Evolutionary conservation across 2,113 vertebrate species (phyloP).

Genomic region (Todiramphus chloris): DNA sequence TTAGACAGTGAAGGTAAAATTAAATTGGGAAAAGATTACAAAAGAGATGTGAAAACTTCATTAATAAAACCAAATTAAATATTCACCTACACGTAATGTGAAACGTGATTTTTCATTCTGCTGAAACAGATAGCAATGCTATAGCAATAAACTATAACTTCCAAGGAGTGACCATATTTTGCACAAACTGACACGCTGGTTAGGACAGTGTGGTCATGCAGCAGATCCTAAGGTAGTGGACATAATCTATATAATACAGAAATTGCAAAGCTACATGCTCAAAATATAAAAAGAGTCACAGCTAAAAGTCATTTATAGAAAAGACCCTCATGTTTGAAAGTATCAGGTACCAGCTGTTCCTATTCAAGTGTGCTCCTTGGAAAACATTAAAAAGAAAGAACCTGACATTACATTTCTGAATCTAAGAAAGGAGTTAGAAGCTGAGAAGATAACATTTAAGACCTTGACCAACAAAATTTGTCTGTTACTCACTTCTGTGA

Average conservation of each 20-base stretch:
- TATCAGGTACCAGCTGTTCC: not conserved
- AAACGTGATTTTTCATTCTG: not conserved
- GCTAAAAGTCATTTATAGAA: not conserved
- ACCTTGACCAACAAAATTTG: not conserved
- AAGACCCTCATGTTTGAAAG: not conserved
- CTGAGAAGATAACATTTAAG: not conserved
- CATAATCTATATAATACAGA: not conserved
- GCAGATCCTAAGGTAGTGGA: not conserved
- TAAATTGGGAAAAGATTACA: not conserved
- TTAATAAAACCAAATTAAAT: slow-evolving; percentile 10
- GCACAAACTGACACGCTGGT: not conserved
- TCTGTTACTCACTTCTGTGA: not conserved
- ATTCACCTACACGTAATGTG: not conserved
- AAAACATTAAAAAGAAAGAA: not conserved
- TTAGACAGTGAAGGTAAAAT: slow-evolving; percentile 20
- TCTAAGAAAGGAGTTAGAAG: not conserved
- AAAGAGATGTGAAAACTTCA: slow-evolving; percentile 8
- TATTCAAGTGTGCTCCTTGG: not conserved
- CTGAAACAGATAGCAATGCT: not conserved
- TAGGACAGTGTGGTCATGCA: not conserved
- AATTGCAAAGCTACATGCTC: not conserved
- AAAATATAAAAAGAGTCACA: not conserved
- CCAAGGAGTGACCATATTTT: not conserved
- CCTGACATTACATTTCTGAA: not conserved
- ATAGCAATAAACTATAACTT: not conserved